Conservation (phyloP, 2,113 vertebrate genomes). For the Megalops atlanticus region DNA sequence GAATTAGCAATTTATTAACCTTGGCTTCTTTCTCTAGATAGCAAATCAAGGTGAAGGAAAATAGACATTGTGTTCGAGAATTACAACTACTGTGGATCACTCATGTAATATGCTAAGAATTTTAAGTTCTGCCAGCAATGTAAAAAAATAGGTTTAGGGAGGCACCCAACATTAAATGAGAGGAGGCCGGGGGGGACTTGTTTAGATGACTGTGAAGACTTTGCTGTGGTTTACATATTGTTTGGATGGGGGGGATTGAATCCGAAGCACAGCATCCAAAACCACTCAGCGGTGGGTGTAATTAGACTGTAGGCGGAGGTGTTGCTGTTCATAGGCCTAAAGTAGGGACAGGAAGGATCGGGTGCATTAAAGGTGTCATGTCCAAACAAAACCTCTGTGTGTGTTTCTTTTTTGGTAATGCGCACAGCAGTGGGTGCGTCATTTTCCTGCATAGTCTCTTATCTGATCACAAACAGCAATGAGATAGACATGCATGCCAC, state of each 20-base stretch:
- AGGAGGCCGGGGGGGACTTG: too few relatives aligned
- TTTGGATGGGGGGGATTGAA: not conserved
- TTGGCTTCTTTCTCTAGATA: too few relatives aligned
- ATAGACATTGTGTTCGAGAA: too few relatives aligned
- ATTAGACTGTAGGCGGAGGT: conserved; percentile 3
- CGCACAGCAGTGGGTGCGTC: conserved; percentile 11
- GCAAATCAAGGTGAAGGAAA: too few relatives aligned
- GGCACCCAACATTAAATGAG: not conserved
- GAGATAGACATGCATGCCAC: not conserved
- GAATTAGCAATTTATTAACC: too few relatives aligned
- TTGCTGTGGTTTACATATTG: conserved; percentile 5
- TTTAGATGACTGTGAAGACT: too few relatives aligned
- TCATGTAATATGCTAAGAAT: too few relatives aligned
- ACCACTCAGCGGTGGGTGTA: not conserved
- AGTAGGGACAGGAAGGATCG: not conserved
- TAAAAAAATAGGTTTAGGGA: too few relatives aligned
- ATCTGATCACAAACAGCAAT: conserved; percentile 21
- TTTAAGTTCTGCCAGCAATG: too few relatives aligned
- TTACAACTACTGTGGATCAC: too few relatives aligned
- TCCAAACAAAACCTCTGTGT: not conserved
- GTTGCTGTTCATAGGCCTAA: not conserved
- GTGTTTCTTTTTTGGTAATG: conserved; percentile 4
- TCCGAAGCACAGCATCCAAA: not conserved
- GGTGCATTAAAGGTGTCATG: not conserved
- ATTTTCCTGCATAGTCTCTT: conserved; percentile 23